Evolutionary conservation across 1,140 invertebrate species (phyloP).

Genomic region (Papilio machaon): DNA sequence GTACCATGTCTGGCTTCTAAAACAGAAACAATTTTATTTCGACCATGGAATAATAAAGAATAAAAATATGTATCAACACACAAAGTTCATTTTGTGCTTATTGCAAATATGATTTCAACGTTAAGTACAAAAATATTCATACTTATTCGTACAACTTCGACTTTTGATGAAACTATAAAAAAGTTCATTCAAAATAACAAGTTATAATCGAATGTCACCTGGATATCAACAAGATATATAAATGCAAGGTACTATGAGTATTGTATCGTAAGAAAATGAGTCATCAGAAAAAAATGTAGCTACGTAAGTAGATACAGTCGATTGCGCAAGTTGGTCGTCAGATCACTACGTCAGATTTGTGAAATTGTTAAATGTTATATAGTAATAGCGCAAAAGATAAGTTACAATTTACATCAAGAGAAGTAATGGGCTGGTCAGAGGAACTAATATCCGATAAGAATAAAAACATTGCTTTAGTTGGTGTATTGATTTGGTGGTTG

Average conservation of each 20-base stretch:
- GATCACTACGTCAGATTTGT: background rate
- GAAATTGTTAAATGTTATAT: background rate
- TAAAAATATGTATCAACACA: background rate
- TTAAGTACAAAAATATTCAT: background rate
- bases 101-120: background rate
- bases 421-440: background rate
- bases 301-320: background rate
- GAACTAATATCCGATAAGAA: background rate
- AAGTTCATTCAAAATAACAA: background rate
- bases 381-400: slow-evolving; percentile 1
- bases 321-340: slow-evolving; percentile 6
- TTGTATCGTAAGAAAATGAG: background rate
- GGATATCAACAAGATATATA: background rate
- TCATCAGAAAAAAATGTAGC: background rate
- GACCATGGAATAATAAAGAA: background rate
- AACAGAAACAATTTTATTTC: background rate
- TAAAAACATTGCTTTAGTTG: background rate
- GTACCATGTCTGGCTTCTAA: too few species aligned
- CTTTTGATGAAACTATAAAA: background rate
- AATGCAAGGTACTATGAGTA: background rate
- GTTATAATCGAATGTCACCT: background rate
- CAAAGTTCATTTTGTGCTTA: background rate
- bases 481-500: background rate
- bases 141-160: background rate
- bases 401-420: background rate